Base-by-base conservation (phyloP, 2,113 vertebrate species). In the Corythoichthys haematopterus region DNA sequence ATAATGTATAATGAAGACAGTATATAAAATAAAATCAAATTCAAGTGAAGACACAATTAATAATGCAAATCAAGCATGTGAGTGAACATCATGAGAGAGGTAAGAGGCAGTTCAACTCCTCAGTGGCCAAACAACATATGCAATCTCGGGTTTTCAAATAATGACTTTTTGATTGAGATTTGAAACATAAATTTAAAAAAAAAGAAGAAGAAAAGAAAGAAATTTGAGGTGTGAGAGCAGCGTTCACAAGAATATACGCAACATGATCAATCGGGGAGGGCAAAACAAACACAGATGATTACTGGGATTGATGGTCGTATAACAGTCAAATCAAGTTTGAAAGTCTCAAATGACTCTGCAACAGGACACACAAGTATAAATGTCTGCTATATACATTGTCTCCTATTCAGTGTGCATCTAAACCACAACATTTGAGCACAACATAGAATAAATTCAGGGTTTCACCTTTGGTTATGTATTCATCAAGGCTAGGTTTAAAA, bases 401-500 rank as follows among this genome's bases (percentile, higher is more conserved):
- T 85, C 75, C 83, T 87, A 88, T 79, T 88, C 81, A 59, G 79
- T 89, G 84, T 89, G 85, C 82, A 85, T 89, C 88, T 91, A 88
- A 83, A 71, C 87, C 83, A 88, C 87, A 73, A 88, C 86, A 86
- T 86, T 79, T 86, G 84, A 88, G 84, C 84, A 90, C 87, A 70
- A 89, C 83, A 81, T 81, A 87, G 75, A 77, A 87, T 84, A 88
- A 87, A 82, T 83, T 88, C 83, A 85, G 88, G 87, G 90, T 88
- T 91, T 90, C 85, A 89, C 88, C 90, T 92, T 92, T 92, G 90
- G 91, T 92, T 91, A 91, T 89, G 88, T 91, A 91, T 88, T 90
- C 88, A 87, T 91, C 89, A 93, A 93, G 91, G 90, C 90, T 92
- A 91, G 86, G 84, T 91, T 91, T 88, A 91, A 91, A 88, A 91